These are phyloP conservation scores for Butorides virescens DNA, from an alignment of 2,113 vertebrate species.

Conservation along the genomic window DNA sequence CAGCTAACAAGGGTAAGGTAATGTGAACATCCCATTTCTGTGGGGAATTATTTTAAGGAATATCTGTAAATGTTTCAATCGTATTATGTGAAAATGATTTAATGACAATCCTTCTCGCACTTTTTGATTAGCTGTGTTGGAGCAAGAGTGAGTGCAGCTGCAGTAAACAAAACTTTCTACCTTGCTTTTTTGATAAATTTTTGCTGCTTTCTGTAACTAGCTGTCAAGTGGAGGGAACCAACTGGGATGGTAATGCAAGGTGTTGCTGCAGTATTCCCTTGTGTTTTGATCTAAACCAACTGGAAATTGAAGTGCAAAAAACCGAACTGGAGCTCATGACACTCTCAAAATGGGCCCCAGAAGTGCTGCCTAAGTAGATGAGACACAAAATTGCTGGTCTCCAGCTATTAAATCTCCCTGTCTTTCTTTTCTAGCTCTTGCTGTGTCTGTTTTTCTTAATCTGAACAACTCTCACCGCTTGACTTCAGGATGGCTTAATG, in stretches of 20 bases:
- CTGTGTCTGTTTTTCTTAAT: not conserved
- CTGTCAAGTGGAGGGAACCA: not conserved
- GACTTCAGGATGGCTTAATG: not conserved
- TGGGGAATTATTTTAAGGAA: not conserved
- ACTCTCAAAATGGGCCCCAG: not conserved
- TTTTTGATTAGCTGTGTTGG: not conserved
- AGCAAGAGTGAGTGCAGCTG: not conserved
- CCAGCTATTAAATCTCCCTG: not conserved
- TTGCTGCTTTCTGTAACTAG: not conserved
- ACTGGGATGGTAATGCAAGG: not conserved
- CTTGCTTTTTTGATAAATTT: not conserved
- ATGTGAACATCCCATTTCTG: constrained; percentile 10
- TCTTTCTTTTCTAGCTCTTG: not conserved
- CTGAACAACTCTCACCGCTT: not conserved
- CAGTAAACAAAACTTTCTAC: not conserved
- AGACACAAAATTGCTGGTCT: not conserved
- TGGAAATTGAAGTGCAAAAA: not conserved
- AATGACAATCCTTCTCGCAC: not conserved
- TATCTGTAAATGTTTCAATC: not conserved
- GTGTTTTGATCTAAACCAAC: not conserved
- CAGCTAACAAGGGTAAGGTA: constrained; percentile 86
- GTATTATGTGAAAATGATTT: not conserved
- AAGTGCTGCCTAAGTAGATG: not conserved
- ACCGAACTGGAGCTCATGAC: not conserved
- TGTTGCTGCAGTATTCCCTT: not conserved